Conservation (phyloP, 2,113 vertebrate species). For the Psittacula cyanocephala region DNA sequence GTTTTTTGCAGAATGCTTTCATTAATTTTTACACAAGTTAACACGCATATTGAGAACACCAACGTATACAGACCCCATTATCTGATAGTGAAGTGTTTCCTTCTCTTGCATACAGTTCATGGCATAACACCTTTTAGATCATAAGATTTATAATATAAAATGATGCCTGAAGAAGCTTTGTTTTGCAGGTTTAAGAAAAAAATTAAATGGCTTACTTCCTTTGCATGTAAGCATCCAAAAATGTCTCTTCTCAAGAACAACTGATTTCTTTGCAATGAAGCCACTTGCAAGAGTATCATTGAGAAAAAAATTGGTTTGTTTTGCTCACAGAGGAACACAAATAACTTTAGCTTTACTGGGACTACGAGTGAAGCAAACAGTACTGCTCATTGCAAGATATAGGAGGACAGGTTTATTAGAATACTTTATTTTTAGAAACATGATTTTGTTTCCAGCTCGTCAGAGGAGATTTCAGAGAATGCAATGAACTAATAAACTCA, state of each 20-base stretch:
- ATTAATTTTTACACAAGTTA: not conserved
- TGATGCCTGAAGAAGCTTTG: not conserved
- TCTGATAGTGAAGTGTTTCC: not conserved
- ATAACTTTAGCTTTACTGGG: not conserved
- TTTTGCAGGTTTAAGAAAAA: not conserved
- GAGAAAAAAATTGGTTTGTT: not conserved
- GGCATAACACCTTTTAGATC: not conserved
- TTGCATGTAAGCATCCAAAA: not conserved
- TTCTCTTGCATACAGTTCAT: not conserved
- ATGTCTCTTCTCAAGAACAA: not conserved
- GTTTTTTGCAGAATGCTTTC: not conserved
- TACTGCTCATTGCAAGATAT: not conserved
- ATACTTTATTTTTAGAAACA: conserved; percentile 12
- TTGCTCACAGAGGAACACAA: not conserved
- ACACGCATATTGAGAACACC: not conserved
- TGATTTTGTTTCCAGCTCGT: not conserved
- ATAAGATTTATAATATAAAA: conserved; percentile 18
- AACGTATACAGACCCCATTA: not conserved
- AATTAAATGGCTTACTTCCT: not conserved
- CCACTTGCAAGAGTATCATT: not conserved
- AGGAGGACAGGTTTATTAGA: not conserved
- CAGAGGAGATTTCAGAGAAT: not conserved
- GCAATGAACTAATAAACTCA: not conserved
- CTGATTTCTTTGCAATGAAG: not conserved
- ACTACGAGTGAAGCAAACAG: not conserved